A percentile compares a stretch with the other conserved stretches of the same genome.
Evolutionary conservation across 2,888 invertebrate species (phyloP).

Genomic region (Orthosia cruda): DNA sequence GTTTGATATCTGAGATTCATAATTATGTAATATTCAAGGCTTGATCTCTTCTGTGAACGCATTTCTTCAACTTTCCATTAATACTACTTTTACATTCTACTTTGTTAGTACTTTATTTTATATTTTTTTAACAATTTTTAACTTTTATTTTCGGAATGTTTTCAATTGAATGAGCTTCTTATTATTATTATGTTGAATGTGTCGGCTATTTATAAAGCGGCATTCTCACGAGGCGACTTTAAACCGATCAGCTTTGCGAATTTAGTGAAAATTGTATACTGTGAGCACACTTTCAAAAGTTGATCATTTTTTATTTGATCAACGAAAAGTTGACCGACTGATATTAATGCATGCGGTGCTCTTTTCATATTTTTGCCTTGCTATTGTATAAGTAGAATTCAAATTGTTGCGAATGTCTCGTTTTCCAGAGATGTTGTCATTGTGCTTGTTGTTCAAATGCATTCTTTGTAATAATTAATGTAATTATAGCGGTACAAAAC

Average conservation of each 20-base stretch:
- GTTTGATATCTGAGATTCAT: conserved; percentile 33
- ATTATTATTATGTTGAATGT: conserved; percentile 2
- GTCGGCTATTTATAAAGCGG: conserved; percentile 9
- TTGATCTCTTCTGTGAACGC: conserved; percentile 53
- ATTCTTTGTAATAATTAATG: conserved; percentile 9
- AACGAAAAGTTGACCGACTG: conserved; percentile 29
- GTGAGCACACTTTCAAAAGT: conserved; percentile 1
- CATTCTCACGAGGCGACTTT: background rate
- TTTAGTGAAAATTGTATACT: background rate
- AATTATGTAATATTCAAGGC: conserved; percentile 23
- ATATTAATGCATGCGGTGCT: conserved; percentile 32
- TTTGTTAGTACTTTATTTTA: conserved; percentile 16
- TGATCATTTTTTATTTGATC: conserved; percentile 6
- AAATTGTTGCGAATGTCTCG: conserved; percentile 16
- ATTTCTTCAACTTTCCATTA: conserved; percentile 52
- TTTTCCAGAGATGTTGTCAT: conserved; percentile 10
- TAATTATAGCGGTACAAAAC: background rate
- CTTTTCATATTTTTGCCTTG: conserved; percentile 40
- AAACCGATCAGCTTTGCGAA: conserved; percentile 11
- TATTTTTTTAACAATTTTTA: conserved; percentile 26
- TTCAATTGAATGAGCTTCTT: background rate
- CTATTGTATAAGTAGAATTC: conserved; percentile 23
- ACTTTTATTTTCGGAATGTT: conserved; percentile 14
- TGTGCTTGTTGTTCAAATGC: conserved; percentile 12
- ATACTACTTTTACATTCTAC: conserved; percentile 52